Conservation (phyloP, 2,113 vertebrate species). For the Irena cyanogastra region DNA sequence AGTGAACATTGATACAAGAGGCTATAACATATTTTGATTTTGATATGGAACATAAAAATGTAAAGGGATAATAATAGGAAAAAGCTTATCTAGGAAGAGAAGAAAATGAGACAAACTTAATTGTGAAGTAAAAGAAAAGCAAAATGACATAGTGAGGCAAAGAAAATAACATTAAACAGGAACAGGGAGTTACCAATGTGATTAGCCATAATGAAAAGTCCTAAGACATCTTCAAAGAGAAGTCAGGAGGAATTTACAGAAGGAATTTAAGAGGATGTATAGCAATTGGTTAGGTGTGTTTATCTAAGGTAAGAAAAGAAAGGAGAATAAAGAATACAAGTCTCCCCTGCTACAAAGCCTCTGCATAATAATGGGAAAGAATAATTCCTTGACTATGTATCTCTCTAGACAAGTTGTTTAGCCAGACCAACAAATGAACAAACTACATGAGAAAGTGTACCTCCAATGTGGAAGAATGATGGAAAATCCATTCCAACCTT, state of each 20-base stretch:
- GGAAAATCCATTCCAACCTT: neutral
- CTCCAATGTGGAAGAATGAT: neutral
- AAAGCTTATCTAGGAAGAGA: neutral
- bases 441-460: neutral
- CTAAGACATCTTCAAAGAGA: neutral
- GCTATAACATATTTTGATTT: neutral
- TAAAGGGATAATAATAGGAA: neutral
- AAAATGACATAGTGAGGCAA: neutral
- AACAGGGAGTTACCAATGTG: neutral
- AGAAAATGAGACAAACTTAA: neutral
- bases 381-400: neutral
- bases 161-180: neutral
- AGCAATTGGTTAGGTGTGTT: neutral
- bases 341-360: neutral
- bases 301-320: neutral
- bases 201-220: neutral
- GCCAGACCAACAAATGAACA: neutral
- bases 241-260: neutral
- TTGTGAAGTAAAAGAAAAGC: neutral
- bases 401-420: neutral
- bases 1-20: neutral
- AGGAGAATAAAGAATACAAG: neutral
- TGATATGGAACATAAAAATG: neutral
- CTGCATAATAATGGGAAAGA: neutral
- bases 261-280: neutral